Base-by-base conservation (phyloP, 2,888 invertebrate genomes). In the Spisula solida region DNA sequence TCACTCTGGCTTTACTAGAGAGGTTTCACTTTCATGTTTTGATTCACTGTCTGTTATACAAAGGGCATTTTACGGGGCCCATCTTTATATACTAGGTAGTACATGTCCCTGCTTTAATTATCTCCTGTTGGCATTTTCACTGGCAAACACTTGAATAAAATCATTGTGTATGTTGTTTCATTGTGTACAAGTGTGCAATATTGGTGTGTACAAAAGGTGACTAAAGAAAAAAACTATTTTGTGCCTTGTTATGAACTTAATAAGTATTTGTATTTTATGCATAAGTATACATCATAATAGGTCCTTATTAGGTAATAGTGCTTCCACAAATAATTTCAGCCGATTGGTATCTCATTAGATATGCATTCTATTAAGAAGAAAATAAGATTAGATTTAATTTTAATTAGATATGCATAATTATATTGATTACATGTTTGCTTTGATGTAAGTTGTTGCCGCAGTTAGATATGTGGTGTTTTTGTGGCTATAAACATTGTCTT, bases 201-300 rank as follows among this genome's bases (percentile, higher is more conserved):
- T 75, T 75, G 34, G 25, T 75, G 75, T 75, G 75, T 75, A 34
- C 75, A 75, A 31, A 31, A 16, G 75, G 34, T 31, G 34, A 75
- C 75, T 31, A 25, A 2, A 31, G 18, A 75, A 16, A 75, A 70
- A 70, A 70, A 14, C 75, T 75, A 31, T 75, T 75, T 31, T 75
- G 75, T 75, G 75, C 75, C 75, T 75, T 75, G 75, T 31, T 31
- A 75, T 34, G 16, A 75, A 34, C 12, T 16, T 31, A 31, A 75
- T 31, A 75, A 75, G 75, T 75, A 75, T 75, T 75, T 75, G 75
- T 75, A 75, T 34, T 75, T 31, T 75, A 75, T 75, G 75, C 75
- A 29, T 75, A 75, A 34, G 75, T 75, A 31, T 75, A 34, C 75
- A 34, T 75, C 10, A 34, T 31, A 16, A 31, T 75, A 75, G 75